Conservation (phyloP, 2,797 vertebrate genomes). For the Acanthurus lineatus region DNA sequence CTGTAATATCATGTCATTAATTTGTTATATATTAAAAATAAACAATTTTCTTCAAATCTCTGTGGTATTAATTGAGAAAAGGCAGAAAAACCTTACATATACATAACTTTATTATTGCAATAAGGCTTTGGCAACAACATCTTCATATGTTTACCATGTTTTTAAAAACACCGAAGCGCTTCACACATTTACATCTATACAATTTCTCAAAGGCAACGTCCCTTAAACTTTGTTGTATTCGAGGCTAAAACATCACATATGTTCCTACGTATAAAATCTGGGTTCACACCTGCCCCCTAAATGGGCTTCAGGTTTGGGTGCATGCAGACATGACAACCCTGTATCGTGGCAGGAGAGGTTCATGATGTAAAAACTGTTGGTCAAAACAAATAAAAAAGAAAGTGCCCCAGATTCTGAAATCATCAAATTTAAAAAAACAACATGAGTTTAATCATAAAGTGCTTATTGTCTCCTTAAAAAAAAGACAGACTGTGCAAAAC, state of each 20-base stretch:
- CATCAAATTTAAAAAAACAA: slow-evolving; percentile 35
- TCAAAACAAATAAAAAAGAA: slow-evolving; percentile 25
- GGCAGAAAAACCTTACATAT: slow-evolving; percentile 1
- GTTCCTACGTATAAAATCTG: slow-evolving; percentile 41
- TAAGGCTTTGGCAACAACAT: slow-evolving; percentile 60
- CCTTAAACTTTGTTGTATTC: neutral
- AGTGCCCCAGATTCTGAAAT: slow-evolving; percentile 36
- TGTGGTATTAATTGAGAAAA: slow-evolving; percentile 22
- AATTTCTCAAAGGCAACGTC: slow-evolving; percentile 41
- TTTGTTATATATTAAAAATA: slow-evolving; percentile 57
- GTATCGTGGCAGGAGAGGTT: slow-evolving; percentile 12
- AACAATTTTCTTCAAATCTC: slow-evolving; percentile 44
- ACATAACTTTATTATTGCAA: slow-evolving; percentile 80
- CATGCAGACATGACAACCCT: slow-evolving; percentile 49
- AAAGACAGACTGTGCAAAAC: slow-evolving; percentile 59
- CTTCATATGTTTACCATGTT: slow-evolving; percentile 41
- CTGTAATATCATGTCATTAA: slow-evolving; percentile 33
- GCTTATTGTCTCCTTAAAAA: slow-evolving; percentile 15
- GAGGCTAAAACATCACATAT: slow-evolving; percentile 33
- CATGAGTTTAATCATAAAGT: slow-evolving; percentile 57
- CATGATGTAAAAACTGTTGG: slow-evolving; percentile 29
- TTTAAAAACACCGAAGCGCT: slow-evolving; percentile 57
- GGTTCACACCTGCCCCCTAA: slow-evolving; percentile 18
- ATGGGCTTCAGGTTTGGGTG: slow-evolving; percentile 8
- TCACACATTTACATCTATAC: slow-evolving; percentile 54